Conservation (phyloP, 2,113 vertebrate species). For the Microtus pennsylvanicus region DNA sequence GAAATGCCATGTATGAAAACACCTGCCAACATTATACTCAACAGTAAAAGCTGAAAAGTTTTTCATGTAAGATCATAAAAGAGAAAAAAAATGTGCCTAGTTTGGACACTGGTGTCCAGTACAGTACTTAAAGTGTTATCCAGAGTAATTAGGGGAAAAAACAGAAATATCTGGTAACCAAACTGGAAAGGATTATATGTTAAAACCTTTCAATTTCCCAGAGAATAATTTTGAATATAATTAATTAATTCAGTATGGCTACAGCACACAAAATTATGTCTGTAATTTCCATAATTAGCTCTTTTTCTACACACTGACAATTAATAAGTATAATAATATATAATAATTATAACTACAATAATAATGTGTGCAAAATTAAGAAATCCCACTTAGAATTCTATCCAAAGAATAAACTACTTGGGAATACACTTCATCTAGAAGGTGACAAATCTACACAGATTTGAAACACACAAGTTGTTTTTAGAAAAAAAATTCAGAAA, state of each 20-base stretch:
- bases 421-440: background rate
- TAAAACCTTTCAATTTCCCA: background rate
- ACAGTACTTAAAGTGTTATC: background rate
- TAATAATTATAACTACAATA: background rate
- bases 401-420: background rate
- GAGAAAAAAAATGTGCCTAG: background rate
- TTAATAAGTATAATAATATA: background rate
- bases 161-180: too few relatives aligned
- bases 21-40: background rate
- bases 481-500: background rate
- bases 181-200: too few relatives aligned
- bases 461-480: background rate
- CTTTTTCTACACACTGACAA: background rate
- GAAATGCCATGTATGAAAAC: background rate
- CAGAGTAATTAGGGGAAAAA: background rate
- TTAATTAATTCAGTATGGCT: background rate
- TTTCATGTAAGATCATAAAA: background rate
- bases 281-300: background rate
- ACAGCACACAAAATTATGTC: background rate
- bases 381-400: background rate
- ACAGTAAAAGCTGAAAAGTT: background rate
- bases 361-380: background rate
- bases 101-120: background rate
- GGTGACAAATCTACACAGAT: background rate
- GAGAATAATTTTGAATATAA: background rate